Evolutionary conservation across 2,888 invertebrate species (phyloP).

Genomic region (Machimus rusticus): DNA sequence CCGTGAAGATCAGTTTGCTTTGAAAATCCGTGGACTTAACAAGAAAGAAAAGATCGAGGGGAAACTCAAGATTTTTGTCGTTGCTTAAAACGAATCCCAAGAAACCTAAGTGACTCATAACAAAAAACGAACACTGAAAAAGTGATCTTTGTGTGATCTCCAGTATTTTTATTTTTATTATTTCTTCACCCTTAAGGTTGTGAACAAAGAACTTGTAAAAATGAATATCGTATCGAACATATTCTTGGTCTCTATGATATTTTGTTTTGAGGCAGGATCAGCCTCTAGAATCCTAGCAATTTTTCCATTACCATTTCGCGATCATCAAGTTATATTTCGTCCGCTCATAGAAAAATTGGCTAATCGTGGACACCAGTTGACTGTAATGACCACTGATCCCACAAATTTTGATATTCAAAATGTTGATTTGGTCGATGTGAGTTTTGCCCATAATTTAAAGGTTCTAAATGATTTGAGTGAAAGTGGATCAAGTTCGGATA

Average conservation of each 20-base stretch:
- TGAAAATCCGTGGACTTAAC: background rate
- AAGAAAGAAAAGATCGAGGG: background rate
- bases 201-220: background rate
- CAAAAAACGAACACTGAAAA: background rate
- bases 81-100: background rate
- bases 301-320: conserved; percentile 62
- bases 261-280: conserved; percentile 6
- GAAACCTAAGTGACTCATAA: background rate
- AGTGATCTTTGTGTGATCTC: background rate
- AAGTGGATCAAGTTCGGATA: conserved; percentile 50
- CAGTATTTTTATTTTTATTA: background rate
- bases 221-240: background rate
- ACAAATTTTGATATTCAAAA: conserved; percentile 50
- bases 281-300: conserved; percentile 62
- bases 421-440: conserved; percentile 60
- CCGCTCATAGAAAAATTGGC: conserved; percentile 62
- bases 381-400: conserved; percentile 63
- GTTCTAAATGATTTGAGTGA: conserved; percentile 50
- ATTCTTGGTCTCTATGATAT: background rate
- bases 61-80: background rate
- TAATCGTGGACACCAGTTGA: conserved; percentile 63
- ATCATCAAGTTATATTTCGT: conserved; percentile 64
- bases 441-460: conserved; percentile 51
- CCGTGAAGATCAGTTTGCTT: background rate
- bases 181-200: background rate